phyloP scores from a whole-genome alignment of 1,140 invertebrate species.

The Tetramorium parvispinum region DNA sequence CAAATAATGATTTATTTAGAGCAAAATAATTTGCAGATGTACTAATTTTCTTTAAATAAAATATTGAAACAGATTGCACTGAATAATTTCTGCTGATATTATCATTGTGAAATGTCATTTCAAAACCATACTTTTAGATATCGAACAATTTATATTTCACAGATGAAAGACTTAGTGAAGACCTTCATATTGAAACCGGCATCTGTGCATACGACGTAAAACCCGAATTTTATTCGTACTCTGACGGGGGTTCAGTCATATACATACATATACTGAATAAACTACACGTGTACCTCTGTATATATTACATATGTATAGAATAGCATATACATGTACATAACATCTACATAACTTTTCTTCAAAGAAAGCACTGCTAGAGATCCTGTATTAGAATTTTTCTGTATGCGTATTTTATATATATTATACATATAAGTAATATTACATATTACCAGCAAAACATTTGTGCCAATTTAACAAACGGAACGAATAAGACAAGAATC shows the following conservation, averaged over 20 bases:
- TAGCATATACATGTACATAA: conserved; percentile 15
- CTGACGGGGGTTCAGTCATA: conserved; percentile 17
- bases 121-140: neutral
- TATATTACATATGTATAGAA: conserved; percentile 31
- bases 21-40: neutral
- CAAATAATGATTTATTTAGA: neutral
- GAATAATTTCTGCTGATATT: conserved; percentile 17
- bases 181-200: conserved; percentile 44
- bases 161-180: conserved; percentile 29
- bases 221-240: conserved; percentile 51
- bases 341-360: conserved; percentile 30
- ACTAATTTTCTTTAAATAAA: neutral
- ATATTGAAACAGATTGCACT: neutral
- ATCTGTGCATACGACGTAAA: conserved; percentile 50
- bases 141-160: conserved; percentile 41
- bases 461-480: conserved; percentile 1
- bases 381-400: neutral
- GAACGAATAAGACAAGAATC: conserved; percentile 10
- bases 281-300: conserved; percentile 16
- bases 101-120: neutral
- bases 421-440: conserved; percentile 14
- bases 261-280: conserved; percentile 40
- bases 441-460: neutral
- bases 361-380: conserved; percentile 10
- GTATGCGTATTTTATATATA: neutral